Evolutionary conservation across 1,140 invertebrate species (phyloP).

Genomic region (Orius laevigatus): DNA sequence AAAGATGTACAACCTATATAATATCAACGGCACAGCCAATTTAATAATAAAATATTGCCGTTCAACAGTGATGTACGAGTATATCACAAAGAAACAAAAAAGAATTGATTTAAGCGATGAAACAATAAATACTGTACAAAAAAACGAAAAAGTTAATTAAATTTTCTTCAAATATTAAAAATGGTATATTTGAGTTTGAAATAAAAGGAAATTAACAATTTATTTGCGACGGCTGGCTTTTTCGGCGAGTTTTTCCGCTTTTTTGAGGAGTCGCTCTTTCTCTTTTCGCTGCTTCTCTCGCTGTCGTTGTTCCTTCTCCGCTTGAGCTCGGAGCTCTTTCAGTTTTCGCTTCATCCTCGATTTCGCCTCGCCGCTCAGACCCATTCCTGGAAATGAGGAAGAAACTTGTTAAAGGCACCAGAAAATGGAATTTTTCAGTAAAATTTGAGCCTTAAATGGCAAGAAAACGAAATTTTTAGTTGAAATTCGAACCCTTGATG

Average conservation of each 20-base stretch:
- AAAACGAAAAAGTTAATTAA: not conserved
- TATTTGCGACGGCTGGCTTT: constrained; percentile 31
- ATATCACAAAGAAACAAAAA: constrained; percentile 1
- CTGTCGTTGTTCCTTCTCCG: constrained; percentile 59
- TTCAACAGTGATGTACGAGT: not conserved
- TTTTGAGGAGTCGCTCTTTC: constrained; percentile 53
- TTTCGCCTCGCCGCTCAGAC: constrained; percentile 64
- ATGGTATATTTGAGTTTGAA: not conserved
- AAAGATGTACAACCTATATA: constrained; percentile 8
- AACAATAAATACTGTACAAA: constrained; percentile 1
- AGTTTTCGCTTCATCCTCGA: constrained; percentile 70
- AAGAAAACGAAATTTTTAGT: too few species aligned
- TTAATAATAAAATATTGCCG: constrained; percentile 8
- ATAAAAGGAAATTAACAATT: constrained; percentile 6
- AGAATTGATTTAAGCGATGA: not conserved
- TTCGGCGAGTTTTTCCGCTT: constrained; percentile 64
- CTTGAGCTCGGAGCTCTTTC: constrained; percentile 60
- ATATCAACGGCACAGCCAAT: constrained; percentile 14
- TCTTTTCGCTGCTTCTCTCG: constrained; percentile 58
- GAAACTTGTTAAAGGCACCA: too few species aligned
- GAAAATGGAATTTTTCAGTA: too few species aligned
- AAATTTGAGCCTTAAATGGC: too few species aligned
- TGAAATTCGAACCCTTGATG: too few species aligned
- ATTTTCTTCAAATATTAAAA: not conserved
- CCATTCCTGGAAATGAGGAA: constrained; percentile 30